These are phyloP conservation scores for Enteromius radiatus DNA, from an alignment of 2,797 vertebrate genomes.

Conservation along the genomic window DNA sequence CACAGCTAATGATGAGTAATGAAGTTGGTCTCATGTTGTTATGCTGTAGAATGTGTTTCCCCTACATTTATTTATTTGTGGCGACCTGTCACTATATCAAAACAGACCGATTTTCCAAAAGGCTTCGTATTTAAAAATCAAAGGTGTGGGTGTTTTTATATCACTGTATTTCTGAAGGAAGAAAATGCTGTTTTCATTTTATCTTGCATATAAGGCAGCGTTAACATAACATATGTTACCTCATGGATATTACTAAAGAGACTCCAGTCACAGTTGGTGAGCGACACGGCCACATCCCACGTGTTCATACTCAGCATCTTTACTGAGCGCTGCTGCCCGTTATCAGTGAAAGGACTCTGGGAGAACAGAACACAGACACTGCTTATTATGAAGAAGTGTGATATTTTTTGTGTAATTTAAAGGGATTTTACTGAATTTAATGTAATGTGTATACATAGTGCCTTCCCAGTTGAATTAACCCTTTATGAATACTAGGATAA, in stretches of 20 bases:
- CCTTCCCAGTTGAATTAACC: not conserved
- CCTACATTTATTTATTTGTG: too few relatives aligned
- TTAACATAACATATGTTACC: too few relatives aligned
- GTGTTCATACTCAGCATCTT: slow-evolving; percentile 93
- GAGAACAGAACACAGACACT: slow-evolving; percentile 33
- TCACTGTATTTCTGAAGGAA: too few relatives aligned
- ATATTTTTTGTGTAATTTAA: not conserved
- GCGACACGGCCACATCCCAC: slow-evolving; percentile 92
- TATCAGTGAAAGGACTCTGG: slow-evolving; percentile 89
- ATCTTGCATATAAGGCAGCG: too few relatives aligned
- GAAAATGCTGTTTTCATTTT: too few relatives aligned
- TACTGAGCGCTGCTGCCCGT: slow-evolving; percentile 85
- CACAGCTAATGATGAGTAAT: too few relatives aligned
- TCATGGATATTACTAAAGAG: slow-evolving; percentile 93
- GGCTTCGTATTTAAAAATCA: too few relatives aligned
- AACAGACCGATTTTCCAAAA: too few relatives aligned
- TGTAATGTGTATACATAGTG: not conserved
- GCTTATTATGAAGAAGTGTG: not conserved
- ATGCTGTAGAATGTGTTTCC: too few relatives aligned
- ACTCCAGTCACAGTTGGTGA: slow-evolving; percentile 93
- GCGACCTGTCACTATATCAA: too few relatives aligned
- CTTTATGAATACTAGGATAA: slow-evolving; percentile 1
- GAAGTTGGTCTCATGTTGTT: too few relatives aligned
- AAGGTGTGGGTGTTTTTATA: too few relatives aligned
- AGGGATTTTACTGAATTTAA: not conserved